Evolutionary conservation across 1,140 invertebrate genomes (phyloP).

Genomic region (Grapholita molesta): DNA sequence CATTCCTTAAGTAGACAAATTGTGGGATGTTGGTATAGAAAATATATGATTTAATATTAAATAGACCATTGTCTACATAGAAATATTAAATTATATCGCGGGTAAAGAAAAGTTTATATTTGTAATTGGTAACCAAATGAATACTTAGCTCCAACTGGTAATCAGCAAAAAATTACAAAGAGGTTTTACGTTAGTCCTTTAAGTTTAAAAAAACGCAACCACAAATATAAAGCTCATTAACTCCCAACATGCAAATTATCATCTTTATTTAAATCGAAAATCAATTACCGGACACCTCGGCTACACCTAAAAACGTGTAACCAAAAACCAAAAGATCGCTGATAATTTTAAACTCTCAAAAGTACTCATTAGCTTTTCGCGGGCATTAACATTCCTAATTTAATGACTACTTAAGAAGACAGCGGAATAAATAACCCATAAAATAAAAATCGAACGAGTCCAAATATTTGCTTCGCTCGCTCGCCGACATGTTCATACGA

Average conservation of each 20-base stretch:
- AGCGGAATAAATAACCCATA: not conserved
- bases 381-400: conserved; percentile 8
- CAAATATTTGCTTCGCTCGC: conserved; percentile 5
- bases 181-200: too few relatives aligned
- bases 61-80: too few relatives aligned
- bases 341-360: conserved; percentile 8
- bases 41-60: too few relatives aligned
- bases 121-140: too few relatives aligned
- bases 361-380: conserved; percentile 11
- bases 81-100: too few relatives aligned
- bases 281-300: not conserved
- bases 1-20: too few relatives aligned
- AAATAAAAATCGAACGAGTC: not conserved
- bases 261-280: conserved; percentile 6
- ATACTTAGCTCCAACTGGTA: too few relatives aligned
- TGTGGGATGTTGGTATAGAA: too few relatives aligned
- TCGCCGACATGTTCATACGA: conserved; percentile 1
- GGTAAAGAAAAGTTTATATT: too few relatives aligned
- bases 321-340: not conserved
- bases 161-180: too few relatives aligned
- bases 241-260: not conserved
- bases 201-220: too few relatives aligned
- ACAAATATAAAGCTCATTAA: not conserved
- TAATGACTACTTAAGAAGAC: conserved; percentile 8
- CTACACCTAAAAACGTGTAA: not conserved